A percentile compares a stretch with the other conserved stretches of the same genome.
These are phyloP conservation scores for Arge pagana DNA, from an alignment of 2,888 invertebrate species.

Conservation along the genomic window DNA sequence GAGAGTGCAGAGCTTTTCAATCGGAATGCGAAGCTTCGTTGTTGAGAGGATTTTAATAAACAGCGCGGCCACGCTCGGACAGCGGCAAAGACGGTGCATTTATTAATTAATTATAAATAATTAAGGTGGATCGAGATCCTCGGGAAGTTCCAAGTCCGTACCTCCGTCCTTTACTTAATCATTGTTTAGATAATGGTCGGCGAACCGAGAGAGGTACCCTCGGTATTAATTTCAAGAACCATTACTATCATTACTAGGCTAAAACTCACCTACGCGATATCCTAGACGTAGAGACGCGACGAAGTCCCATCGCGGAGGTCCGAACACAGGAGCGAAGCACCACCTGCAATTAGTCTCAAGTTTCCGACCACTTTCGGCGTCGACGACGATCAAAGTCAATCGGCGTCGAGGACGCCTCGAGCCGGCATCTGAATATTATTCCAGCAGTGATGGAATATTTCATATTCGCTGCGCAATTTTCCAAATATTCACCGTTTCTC, in stretches of 20 bases:
- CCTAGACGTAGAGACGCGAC: background rate
- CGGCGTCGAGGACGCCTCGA: too few relatives aligned
- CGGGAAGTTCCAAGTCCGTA: conserved; percentile 15
- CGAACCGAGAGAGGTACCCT: conserved; percentile 15
- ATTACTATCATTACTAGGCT: conserved; percentile 19
- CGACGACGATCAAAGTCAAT: background rate
- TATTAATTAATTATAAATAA: conserved; percentile 27
- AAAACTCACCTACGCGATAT: conserved; percentile 3
- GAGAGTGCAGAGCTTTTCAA: too few relatives aligned
- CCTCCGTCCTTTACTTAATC: conserved; percentile 24
- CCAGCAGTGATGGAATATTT: too few relatives aligned
- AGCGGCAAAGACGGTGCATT: too few relatives aligned
- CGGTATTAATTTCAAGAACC: conserved; percentile 22
- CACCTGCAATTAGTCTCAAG: conserved; percentile 5
- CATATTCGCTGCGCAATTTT: too few relatives aligned
- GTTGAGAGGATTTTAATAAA: too few relatives aligned
- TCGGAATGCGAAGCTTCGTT: too few relatives aligned
- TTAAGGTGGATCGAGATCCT: conserved; percentile 17
- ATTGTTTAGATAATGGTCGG: conserved; percentile 24
- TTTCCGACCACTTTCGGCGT: background rate
- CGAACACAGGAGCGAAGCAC: too few relatives aligned
- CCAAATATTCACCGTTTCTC: too few relatives aligned
- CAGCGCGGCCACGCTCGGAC: too few relatives aligned
- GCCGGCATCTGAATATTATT: too few relatives aligned
- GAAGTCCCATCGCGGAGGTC: background rate